Percentiles rank a stretch among this genome's conserved stretches.
These are phyloP conservation scores for Pantala flavescens DNA, from an alignment of 1,140 invertebrate genomes.

Conservation along the genomic window DNA sequence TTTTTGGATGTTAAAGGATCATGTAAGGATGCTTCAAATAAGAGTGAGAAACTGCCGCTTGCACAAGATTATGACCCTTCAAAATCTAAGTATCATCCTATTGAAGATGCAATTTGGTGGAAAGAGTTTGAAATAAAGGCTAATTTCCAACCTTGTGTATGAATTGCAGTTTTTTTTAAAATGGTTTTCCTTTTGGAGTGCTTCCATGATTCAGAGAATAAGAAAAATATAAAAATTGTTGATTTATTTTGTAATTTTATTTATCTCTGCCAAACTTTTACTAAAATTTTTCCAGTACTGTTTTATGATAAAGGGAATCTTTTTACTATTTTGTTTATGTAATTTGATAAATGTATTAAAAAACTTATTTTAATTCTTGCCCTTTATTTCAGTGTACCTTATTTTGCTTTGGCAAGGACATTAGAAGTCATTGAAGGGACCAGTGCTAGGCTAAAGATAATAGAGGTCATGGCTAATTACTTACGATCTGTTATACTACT, in stretches of 20 bases:
- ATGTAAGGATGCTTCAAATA: not conserved
- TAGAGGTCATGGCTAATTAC: constrained; percentile 90
- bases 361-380: constrained; percentile 17
- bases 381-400: constrained; percentile 65
- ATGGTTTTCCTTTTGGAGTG: no score
- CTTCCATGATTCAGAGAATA: no score
- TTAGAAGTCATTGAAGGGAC: constrained; percentile 85
- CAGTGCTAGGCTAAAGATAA: constrained; percentile 82
- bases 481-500: constrained; percentile 84
- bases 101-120: constrained; percentile 86
- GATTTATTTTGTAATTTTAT: no score
- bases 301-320: no score
- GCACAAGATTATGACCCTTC: constrained; percentile 59
- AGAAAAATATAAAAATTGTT: no score
- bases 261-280: no score
- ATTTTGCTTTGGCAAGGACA: constrained; percentile 82
- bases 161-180: no score
- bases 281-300: no score
- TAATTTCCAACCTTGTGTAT: no score
- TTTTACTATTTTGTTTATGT: no score
- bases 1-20: not conserved
- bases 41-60: not conserved
- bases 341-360: no score
- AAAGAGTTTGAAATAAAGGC: no score
- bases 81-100: constrained; percentile 71